phyloP scores from a whole-genome alignment of 2,888 invertebrate genomes.

The Amblyjoppa proteus region DNA sequence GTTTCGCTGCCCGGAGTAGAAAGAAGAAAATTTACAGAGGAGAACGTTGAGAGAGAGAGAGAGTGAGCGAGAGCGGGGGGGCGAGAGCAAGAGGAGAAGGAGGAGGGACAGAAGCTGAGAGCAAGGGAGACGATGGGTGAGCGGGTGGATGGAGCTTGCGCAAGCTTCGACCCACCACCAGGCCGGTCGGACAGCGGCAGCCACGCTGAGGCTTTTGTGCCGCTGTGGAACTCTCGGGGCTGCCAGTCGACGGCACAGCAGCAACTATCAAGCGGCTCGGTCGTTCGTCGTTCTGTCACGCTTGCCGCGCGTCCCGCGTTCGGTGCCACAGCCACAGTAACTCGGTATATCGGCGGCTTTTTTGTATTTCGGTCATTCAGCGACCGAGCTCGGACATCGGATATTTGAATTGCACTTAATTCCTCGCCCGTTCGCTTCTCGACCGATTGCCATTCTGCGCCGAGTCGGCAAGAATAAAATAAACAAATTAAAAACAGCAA shows the following conservation, averaged over 20 bases:
- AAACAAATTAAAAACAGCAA: not conserved
- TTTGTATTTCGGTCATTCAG: not conserved
- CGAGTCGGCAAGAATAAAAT: not conserved
- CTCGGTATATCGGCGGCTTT: not conserved
- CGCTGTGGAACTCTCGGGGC: slow-evolving; percentile 70
- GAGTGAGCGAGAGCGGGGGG: slow-evolving; percentile 15
- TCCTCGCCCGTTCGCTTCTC: not conserved
- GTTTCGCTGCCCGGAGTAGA: slow-evolving; percentile 27
- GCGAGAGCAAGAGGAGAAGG: slow-evolving; percentile 18
- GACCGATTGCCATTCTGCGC: not conserved
- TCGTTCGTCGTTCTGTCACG: slow-evolving; percentile 33
- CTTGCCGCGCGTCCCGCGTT: slow-evolving; percentile 24
- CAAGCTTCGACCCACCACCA: slow-evolving; percentile 81
- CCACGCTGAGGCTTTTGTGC: slow-evolving; percentile 73
- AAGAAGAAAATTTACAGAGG: slow-evolving; percentile 24
- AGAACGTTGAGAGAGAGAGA: not conserved
- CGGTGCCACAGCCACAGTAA: slow-evolving; percentile 5
- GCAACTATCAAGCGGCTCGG: slow-evolving; percentile 57
- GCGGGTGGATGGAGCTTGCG: slow-evolving; percentile 80
- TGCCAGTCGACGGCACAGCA: slow-evolving; percentile 69
- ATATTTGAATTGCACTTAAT: slow-evolving; percentile 5
- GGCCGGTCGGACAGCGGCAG: slow-evolving; percentile 74
- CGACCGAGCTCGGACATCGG: not conserved
- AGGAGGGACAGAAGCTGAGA: slow-evolving; percentile 58
- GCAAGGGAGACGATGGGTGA: slow-evolving; percentile 70